Evolutionary conservation across 2,113 vertebrate genomes (phyloP).

Genomic region (Shinisaurus crocodilurus): DNA sequence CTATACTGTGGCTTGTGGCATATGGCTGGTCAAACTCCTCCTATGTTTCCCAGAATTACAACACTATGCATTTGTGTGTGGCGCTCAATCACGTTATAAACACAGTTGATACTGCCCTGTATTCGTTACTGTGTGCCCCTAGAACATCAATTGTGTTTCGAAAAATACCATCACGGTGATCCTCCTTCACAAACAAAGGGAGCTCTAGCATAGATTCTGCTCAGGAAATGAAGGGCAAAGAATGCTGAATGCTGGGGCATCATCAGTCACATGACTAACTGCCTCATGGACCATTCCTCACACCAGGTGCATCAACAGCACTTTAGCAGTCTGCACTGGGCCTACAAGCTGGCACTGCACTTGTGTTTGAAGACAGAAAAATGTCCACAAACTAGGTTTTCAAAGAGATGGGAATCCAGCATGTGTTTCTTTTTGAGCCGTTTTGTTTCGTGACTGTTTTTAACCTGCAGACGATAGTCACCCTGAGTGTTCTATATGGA

Average conservation of each 20-base stretch:
- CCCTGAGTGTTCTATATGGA: background rate
- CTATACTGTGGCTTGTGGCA: background rate
- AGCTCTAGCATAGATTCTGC: too few species aligned
- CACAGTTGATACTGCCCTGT: background rate
- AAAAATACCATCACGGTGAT: background rate
- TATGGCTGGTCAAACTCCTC: background rate
- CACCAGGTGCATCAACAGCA: background rate
- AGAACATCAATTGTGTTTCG: background rate
- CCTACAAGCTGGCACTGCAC: background rate
- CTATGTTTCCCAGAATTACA: background rate
- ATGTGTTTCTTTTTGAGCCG: too few species aligned
- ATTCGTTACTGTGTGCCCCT: background rate
- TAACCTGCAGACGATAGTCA: too few species aligned
- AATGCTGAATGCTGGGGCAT: too few species aligned
- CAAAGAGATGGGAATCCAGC: background rate
- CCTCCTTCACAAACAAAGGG: background rate
- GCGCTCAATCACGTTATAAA: background rate
- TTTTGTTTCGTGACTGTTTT: too few species aligned
- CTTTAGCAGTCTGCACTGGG: background rate
- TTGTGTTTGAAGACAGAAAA: background rate
- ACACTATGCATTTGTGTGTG: background rate
- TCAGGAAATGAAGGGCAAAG: too few species aligned
- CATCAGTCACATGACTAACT: too few species aligned
- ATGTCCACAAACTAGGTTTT: too few species aligned
- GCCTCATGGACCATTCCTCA: too few species aligned